Base-by-base conservation (phyloP, 2,888 invertebrate genomes). In the Colostygia pectinataria region DNA sequence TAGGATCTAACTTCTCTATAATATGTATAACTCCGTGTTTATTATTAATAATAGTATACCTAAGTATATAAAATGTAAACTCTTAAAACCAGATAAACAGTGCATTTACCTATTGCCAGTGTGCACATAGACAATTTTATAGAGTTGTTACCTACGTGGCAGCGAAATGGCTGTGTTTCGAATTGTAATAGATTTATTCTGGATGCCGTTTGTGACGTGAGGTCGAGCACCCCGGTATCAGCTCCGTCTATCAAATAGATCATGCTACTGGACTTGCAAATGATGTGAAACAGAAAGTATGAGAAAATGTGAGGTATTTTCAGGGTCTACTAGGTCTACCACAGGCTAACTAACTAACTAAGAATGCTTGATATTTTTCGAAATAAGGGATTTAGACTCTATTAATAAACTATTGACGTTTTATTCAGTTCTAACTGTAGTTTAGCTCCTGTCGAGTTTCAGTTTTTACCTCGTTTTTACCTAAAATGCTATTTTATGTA, bases 181-280 rank as follows among this genome's bases (percentile, higher is more conserved):
- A 83, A 86, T 85, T 68, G 64, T 80, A 85, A 86, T 83, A 77
- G 79, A 80, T 76, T 76, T 75, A 79, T 82, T 79, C 72, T 76
- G 67, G 66, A 66, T 66, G 68, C 65, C 61, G 67, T 77, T 69
- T 73, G 69, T 72, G 69, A 68, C 53, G 40, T 47, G 55, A 56
- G 68, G 66, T 74, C 63, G 59, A 64, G 55, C 56, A 69, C 64
- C 68, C 49, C 50, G 34, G 46, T 61, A 61, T 63, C 65, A 55
- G 28, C 24, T 43, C 36, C 43, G 54, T 54, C 55, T 64, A 66
- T 59, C 67, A 58, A 32, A 45, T 55, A 56, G 55, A 61, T 63
- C 55, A 54, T 38, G 65, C 62, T 63, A 61, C 61, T 50, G 62
- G 65, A 68, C 56, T 63, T 65, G 40, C 52, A 68, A 63, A 55